A percentile compares a stretch with the other conserved stretches of the same genome.
phyloP scores from a whole-genome alignment of 2,888 invertebrate genomes.

The Synergus gifuensis region DNA sequence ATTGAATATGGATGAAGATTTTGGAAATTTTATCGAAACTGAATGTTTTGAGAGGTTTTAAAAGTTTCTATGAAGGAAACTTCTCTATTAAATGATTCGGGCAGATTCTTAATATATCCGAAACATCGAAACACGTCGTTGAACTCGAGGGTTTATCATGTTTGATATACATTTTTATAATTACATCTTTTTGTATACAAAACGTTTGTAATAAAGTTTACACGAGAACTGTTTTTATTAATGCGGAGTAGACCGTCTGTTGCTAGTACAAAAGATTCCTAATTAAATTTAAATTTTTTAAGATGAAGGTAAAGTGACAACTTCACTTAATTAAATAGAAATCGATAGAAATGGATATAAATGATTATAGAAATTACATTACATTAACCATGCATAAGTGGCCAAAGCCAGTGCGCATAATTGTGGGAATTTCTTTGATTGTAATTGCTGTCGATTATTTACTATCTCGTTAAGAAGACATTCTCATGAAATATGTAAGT shows the following conservation, averaged over 20 bases:
- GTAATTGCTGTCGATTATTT: conserved; percentile 16
- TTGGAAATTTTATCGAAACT: background rate
- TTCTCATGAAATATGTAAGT: conserved; percentile 2
- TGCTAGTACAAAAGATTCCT: background rate
- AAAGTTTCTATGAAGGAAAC: conserved; percentile 16
- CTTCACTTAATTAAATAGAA: background rate
- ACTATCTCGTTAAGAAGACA: background rate
- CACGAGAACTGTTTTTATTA: background rate
- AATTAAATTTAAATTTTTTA: too few relatives aligned
- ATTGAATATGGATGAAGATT: conserved; percentile 62
- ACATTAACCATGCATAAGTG: background rate
- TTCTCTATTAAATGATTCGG: background rate
- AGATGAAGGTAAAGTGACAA: background rate
- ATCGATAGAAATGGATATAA: background rate
- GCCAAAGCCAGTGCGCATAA: conserved; percentile 27
- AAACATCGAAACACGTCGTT: background rate
- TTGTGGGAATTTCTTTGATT: conserved; percentile 18
- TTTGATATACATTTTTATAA: background rate
- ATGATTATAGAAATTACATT: background rate
- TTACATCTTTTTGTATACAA: background rate
- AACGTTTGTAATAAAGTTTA: background rate
- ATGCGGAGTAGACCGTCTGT: too few relatives aligned
- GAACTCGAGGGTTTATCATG: background rate
- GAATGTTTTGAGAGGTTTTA: background rate
- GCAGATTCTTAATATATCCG: background rate